phyloP scores from a whole-genome alignment of 2,797 vertebrate species.

The Heteromormyrus szaboi region DNA sequence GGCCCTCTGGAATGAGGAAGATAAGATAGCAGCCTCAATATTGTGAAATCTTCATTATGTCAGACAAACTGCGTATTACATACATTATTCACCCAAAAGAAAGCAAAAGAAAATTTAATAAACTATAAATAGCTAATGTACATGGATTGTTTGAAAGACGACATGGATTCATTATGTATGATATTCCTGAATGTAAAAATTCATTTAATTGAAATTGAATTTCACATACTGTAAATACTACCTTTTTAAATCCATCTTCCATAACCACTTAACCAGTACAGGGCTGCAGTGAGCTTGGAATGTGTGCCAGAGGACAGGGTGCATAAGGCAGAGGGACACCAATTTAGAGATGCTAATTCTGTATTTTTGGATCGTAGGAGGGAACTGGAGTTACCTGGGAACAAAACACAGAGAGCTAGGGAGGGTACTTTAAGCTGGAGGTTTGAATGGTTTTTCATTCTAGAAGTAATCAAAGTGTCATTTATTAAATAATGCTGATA shows the following conservation, averaged over 20 bases:
- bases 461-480: neutral
- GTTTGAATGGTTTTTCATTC: neutral
- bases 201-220: neutral
- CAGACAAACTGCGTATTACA: neutral
- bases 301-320: neutral
- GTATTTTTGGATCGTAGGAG: neutral
- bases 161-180: neutral
- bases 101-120: neutral
- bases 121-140: neutral
- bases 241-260: neutral
- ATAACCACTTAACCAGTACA: neutral
- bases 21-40: neutral
- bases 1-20: neutral
- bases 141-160: neutral
- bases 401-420: neutral
- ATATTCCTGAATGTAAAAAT: neutral
- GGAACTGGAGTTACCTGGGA: neutral
- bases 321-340: neutral
- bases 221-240: neutral
- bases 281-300: neutral
- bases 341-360: neutral
- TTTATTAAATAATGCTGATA: neutral
- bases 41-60: neutral
- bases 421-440: neutral
- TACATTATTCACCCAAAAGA: neutral